Percentiles rank a stretch among this genome's conserved stretches.
These are phyloP conservation scores for Caenorhabditis doughertyi DNA, from an alignment of 2,888 invertebrate genomes.

Conservation along the genomic window DNA sequence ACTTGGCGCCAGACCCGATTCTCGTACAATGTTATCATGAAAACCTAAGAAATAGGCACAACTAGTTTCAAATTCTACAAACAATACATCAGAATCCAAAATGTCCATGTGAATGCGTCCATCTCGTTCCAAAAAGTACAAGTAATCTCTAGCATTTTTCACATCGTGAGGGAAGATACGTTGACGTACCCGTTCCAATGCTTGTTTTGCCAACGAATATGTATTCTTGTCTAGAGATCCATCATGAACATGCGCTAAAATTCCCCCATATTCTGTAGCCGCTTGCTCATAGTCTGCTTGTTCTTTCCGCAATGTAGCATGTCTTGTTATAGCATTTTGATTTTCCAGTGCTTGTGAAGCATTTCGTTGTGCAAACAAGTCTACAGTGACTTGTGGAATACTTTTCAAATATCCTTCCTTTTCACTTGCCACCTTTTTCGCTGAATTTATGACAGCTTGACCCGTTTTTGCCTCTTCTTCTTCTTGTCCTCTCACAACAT, in stretches of 20 bases:
- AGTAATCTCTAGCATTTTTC: neutral
- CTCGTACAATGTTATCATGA: neutral
- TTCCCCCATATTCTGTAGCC: neutral
- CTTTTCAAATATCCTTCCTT: neutral
- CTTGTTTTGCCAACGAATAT: neutral
- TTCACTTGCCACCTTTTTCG: neutral
- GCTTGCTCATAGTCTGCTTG: neutral
- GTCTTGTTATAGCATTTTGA: too few relatives aligned
- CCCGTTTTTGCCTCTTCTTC: neutral
- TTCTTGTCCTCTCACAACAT: too few relatives aligned
- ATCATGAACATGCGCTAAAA: neutral
- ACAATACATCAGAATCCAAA: neutral
- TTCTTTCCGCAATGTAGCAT: too few relatives aligned
- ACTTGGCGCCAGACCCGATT: neutral
- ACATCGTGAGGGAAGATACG: neutral
- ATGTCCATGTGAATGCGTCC: neutral
- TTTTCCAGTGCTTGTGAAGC: too few relatives aligned
- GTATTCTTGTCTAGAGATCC: neutral
- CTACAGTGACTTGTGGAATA: too few relatives aligned
- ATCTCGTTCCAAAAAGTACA: neutral
- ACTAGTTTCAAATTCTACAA: conserved; percentile 10
- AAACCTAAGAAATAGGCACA: conserved; percentile 22
- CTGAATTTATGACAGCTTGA: neutral
- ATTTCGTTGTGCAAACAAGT: too few relatives aligned
- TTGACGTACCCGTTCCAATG: neutral